Base-by-base conservation (phyloP, 2,797 vertebrate genomes). In the Bryconaethiops microstoma region DNA sequence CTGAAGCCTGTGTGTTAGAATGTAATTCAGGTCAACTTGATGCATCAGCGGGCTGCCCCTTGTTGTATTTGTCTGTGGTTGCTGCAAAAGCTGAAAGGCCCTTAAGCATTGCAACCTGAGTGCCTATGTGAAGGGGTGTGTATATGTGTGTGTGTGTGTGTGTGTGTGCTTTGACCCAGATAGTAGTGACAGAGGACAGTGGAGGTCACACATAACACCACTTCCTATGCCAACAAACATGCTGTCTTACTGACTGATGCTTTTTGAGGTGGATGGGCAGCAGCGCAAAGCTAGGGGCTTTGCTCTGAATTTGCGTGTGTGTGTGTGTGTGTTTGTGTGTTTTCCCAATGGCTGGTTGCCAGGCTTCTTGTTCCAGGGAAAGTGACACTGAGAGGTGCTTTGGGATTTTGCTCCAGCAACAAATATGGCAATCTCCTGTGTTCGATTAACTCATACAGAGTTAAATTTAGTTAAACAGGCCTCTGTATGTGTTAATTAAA, bases 181-280 rank as follows among this genome's bases (percentile, higher is more conserved):
- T 86, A 76, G 52, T 80, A 80, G 79, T 78, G 64, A 82, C 85
- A 84, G 76, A 82, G 42, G 54, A 72, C 62, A 55, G 23, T 82
- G 71, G 72, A 86, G 78, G 74, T 74, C 80, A 78, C 21, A 57
- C 25, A 77, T 63, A 72, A 39, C 45, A 80, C 55, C 57, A 72
- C 17, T 57, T 59, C 60, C 59, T 23, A 40, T 72, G 60, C 68
- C 63, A 79, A 59, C 60, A 76, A 80, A 73, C 75, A 77, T 83
- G 65, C 50, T 57, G 52, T 17, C 65, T 45, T 29, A 48, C 65
- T 5, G 62, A 39, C 52, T 72, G 65, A 67, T 75, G 21, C 63
- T 65, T 52, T 79, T 40, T 59, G 19, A 77, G 54, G 21, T 21
- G 42, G 82, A 77, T 80, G 63, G 50, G 62, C 52, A 77, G 4